These are phyloP conservation scores for Mormyrus hasselquistii DNA, from an alignment of 2,797 vertebrate species.

Conservation along the genomic window DNA sequence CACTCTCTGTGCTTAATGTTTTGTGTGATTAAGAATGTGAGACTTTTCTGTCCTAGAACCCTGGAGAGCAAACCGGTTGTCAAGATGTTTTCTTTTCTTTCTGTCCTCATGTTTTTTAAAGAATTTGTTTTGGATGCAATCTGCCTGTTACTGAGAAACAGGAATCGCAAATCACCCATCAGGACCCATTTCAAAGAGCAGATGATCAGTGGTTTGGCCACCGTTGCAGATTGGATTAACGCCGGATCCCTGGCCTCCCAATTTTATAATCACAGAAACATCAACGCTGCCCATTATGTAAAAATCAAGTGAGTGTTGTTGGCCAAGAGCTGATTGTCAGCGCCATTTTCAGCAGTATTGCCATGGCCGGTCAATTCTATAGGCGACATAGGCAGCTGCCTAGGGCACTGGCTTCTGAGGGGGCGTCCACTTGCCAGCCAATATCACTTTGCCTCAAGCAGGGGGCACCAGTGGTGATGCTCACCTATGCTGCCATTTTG, in stretches of 20 bases:
- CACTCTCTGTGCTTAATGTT: slow-evolving; percentile 31
- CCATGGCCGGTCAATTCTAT: background rate
- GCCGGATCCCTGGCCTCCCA: slow-evolving; percentile 22
- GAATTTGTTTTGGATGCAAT: slow-evolving; percentile 41
- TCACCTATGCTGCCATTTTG: background rate
- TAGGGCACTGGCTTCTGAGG: background rate
- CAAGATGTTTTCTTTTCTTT: slow-evolving; percentile 9
- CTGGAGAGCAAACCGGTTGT: slow-evolving; percentile 27
- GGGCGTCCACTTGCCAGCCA: background rate
- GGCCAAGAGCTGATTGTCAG: background rate
- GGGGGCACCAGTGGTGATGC: background rate
- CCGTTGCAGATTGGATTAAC: slow-evolving; percentile 56
- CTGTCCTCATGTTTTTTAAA: background rate
- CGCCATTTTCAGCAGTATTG: background rate
- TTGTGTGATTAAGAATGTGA: slow-evolving; percentile 28
- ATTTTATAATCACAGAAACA: background rate
- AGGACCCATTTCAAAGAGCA: slow-evolving; percentile 52
- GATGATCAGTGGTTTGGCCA: slow-evolving; percentile 58
- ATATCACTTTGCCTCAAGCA: background rate
- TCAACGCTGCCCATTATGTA: background rate
- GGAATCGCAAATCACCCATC: slow-evolving; percentile 51
- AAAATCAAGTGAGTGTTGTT: background rate
- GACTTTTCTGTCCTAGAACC: slow-evolving; percentile 23
- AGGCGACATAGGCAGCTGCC: background rate
- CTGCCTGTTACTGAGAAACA: slow-evolving; percentile 51